A percentile compares a stretch with the other conserved stretches of the same genome.
These are phyloP conservation scores for Leptinotarsa juncta DNA, from an alignment of 2,888 invertebrate genomes.

Conservation along the genomic window DNA sequence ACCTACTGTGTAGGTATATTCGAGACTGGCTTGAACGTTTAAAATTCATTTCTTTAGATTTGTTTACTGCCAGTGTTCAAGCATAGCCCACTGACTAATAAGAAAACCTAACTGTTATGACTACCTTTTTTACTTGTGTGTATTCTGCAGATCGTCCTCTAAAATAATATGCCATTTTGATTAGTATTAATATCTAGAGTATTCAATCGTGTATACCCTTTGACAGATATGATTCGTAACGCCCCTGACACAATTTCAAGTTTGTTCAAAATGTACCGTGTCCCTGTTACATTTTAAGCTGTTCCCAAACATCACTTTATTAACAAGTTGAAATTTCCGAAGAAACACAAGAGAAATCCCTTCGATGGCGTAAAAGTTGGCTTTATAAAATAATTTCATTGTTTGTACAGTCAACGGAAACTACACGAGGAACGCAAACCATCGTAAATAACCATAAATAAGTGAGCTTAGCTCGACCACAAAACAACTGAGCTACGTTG, in stretches of 20 bases:
- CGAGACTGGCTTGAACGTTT: no score
- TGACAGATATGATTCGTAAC: background rate
- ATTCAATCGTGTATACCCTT: background rate
- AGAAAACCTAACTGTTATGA: no score
- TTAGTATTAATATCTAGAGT: background rate
- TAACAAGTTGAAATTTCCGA: constrained; percentile 21
- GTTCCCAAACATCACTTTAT: constrained; percentile 31
- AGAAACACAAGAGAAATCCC: constrained; percentile 38
- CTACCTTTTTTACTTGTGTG: no score
- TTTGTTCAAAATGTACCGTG: constrained; percentile 2
- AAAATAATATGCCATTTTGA: background rate
- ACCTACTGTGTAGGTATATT: no score
- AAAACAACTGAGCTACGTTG: constrained; percentile 52
- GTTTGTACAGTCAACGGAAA: constrained; percentile 57
- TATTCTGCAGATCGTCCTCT: no score
- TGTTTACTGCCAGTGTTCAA: no score
- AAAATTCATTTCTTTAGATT: no score
- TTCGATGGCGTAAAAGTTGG: constrained; percentile 40
- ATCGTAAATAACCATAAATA: constrained; percentile 57
- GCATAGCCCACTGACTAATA: no score
- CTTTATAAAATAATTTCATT: constrained; percentile 46
- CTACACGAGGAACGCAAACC: constrained; percentile 50
- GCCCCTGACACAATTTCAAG: background rate
- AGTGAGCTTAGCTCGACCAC: constrained; percentile 50
- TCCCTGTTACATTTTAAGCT: constrained; percentile 24